Evolutionary conservation across 2,113 vertebrate genomes (phyloP), one percentile per base, ranked within the genome.

Genomic region (Ptilorrhoa leucosticta): DNA sequence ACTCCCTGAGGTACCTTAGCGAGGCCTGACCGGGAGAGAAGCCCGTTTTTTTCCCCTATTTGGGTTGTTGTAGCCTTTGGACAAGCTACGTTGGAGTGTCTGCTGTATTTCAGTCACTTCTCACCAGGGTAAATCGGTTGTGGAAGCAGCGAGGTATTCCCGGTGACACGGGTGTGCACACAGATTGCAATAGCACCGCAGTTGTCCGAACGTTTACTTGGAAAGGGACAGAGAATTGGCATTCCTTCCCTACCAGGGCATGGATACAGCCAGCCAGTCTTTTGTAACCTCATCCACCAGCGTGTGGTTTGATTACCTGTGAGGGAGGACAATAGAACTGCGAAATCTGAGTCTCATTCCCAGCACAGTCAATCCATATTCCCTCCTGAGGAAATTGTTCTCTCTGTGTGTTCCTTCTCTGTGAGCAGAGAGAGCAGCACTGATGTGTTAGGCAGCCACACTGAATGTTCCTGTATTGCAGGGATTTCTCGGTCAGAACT

Each of bases 91-190:
- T 56, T 71, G 16, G 14, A 17, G 51, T 7, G 27, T 6, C 5
- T 73, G 21, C 31, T 50, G 37, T 48, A 4, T 76, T 89, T 71
- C 53, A 31, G 48, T 56, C 30, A 0, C 13, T 48, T 30, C 70
- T 63, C n/a, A 2, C 1, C 10, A 4, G 45, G 40, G 2, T 45
- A 0, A 37, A 16, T 11, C 6, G 18, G 39, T 1, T 53, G 44
- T 35, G 53, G 53, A 6, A 63, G 58, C 37, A 30, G 75, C 4
- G 22, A 28, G 75, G 66, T 20, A 3, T 48, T n/a, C 33, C 24
- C 6, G 18, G 64, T 11, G 58, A 18, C 56, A 12, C 6, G 56
- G 28, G 2, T 17, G 44, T 45, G 64, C 42, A 2, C 44, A 2
- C 39, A 6, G 11, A 21, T 13, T 16, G 31, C 16, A 12, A 1